A percentile compares a stretch with the other conserved stretches of the same genome.
Conservation (phyloP, 2,113 vertebrate genomes). For the Cacatua alba region DNA sequence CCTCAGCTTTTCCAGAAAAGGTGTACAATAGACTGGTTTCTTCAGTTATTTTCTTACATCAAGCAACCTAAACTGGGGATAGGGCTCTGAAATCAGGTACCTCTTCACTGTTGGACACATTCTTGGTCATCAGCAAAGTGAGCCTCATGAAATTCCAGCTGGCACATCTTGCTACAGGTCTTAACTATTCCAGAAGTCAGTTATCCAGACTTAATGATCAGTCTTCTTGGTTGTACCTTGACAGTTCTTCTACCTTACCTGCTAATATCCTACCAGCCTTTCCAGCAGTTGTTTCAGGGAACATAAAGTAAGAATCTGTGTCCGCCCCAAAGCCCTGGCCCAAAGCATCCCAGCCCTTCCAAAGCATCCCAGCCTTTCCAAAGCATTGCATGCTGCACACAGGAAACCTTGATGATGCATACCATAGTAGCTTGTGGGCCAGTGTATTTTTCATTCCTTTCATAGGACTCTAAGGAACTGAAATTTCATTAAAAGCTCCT, state of each 20-base stretch:
- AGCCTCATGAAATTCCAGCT: not conserved
- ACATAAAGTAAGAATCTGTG: not conserved
- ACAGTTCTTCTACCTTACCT: not conserved
- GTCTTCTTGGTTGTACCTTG: not conserved
- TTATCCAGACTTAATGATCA: not conserved
- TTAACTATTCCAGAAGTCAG: not conserved
- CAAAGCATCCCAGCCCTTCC: not conserved
- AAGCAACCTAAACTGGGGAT: not conserved
- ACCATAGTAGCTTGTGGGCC: not conserved
- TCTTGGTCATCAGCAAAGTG: not conserved
- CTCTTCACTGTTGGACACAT: rapidly evolving
- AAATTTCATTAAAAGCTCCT: not conserved
- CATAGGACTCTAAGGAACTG: not conserved
- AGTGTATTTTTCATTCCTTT: not conserved
- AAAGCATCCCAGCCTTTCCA: not conserved
- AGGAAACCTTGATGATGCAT: not conserved
- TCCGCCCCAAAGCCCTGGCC: not conserved
- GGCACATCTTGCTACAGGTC: not conserved
- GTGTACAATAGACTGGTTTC: not conserved
- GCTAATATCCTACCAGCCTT: not conserved
- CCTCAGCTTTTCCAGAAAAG: not conserved
- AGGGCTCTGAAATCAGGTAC: not conserved
- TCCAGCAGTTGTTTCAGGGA: not conserved
- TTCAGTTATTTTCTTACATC: not conserved
- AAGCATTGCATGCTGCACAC: not conserved